Conservation (phyloP, 2,113 vertebrate species). For the Microcebus ravelobensis region DNA sequence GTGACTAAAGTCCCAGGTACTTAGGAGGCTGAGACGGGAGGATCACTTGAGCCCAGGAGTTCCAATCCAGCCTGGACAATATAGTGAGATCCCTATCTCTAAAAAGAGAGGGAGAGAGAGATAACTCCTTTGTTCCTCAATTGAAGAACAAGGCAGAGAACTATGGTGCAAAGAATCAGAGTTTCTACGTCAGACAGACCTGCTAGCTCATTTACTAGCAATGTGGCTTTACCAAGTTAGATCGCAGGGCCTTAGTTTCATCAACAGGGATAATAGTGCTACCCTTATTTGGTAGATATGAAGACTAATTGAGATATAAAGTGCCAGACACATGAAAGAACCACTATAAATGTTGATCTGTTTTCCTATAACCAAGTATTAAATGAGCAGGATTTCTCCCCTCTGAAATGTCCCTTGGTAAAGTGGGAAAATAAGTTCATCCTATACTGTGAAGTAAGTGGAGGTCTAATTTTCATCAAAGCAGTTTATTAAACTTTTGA, state of each 20-base stretch:
- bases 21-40: not conserved
- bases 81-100: not conserved
- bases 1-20: not conserved
- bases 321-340: not conserved
- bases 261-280: not conserved
- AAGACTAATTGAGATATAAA: not conserved
- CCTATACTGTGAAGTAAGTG: not conserved
- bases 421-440: not conserved
- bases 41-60: not conserved
- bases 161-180: not conserved
- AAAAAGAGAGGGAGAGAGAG: not conserved
- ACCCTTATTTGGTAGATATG: not conserved
- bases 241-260: not conserved
- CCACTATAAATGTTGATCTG: not conserved
- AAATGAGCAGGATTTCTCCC: not conserved
- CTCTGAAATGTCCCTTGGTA: not conserved
- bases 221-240: not conserved
- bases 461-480: conserved; percentile 31
- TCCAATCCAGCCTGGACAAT: not conserved
- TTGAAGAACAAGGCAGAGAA: not conserved
- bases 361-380: not conserved
- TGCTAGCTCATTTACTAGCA: not conserved
- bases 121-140: not conserved
- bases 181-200: not conserved
- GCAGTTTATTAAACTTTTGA: not conserved